Evolutionary conservation across 2,113 vertebrate species (phyloP).

Genomic region (Nibea albiflora): DNA sequence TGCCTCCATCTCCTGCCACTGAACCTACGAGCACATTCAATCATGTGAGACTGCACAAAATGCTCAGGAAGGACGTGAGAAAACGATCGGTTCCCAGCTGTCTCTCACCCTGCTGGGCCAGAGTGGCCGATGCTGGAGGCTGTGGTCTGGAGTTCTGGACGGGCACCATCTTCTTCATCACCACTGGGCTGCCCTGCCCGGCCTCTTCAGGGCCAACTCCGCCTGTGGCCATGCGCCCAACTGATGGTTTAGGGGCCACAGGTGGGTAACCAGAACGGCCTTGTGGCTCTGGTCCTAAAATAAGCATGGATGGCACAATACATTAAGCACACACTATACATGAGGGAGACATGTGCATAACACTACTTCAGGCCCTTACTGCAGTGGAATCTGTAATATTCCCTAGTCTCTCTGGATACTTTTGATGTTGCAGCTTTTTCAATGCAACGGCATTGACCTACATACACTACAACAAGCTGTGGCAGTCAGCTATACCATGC

Average conservation of each 20-base stretch:
- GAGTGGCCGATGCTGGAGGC: constrained; percentile 42
- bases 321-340: constrained; percentile 42
- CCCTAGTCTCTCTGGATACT: constrained; percentile 64
- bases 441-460: constrained; percentile 77
- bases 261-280: constrained; percentile 75
- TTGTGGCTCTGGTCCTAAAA: constrained; percentile 63
- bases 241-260: constrained; percentile 78
- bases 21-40: constrained; percentile 55
- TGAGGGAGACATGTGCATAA: constrained; percentile 36
- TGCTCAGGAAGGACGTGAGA: background rate
- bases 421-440: constrained; percentile 74
- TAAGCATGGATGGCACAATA: constrained; percentile 27
- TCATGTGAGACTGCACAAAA: constrained; percentile 11
- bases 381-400: constrained; percentile 62
- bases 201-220: constrained; percentile 67
- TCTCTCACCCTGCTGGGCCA: constrained; percentile 83
- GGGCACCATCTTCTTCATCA: constrained; percentile 85
- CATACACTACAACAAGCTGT: constrained; percentile 65
- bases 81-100: background rate
- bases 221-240: constrained; percentile 64
- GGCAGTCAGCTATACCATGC: constrained; percentile 49
- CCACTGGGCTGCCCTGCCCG: constrained; percentile 75
- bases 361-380: constrained; percentile 54
- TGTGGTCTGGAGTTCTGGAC: constrained; percentile 83
- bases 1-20: constrained; percentile 64